Conservation (phyloP, 2,888 invertebrate genomes). For the Heliconius cydno region DNA sequence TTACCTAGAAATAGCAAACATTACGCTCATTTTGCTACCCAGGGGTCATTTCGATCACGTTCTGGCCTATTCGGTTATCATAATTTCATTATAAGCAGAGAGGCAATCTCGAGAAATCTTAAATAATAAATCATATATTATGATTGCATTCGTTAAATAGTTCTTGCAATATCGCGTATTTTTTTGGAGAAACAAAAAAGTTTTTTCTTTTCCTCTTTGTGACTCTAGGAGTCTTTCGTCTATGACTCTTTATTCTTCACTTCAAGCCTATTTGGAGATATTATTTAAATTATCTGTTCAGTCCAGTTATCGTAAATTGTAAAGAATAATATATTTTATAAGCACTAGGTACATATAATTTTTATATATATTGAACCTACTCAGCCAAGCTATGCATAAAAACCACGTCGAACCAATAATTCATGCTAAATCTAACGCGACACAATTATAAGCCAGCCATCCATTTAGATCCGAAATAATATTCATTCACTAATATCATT, state of each 20-base stretch:
- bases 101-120: conserved; percentile 40
- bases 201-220: too few relatives aligned
- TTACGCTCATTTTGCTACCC: conserved; percentile 54
- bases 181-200: too few relatives aligned
- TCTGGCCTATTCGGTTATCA: conserved; percentile 74
- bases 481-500: conserved; percentile 81
- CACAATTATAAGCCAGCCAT: conserved; percentile 82
- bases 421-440: conserved; percentile 81
- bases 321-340: too few relatives aligned
- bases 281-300: too few relatives aligned
- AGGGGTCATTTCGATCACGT: conserved; percentile 73
- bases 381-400: conserved; percentile 55
- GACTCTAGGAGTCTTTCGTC: too few relatives aligned
- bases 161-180: background rate
- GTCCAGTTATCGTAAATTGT: too few relatives aligned
- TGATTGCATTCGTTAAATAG: conserved; percentile 8
- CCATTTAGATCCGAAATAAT: conserved; percentile 79
- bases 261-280: too few relatives aligned
- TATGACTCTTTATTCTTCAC: too few relatives aligned
- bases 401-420: conserved; percentile 80
- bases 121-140: conserved; percentile 16
- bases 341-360: too few relatives aligned
- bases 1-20: conserved; percentile 81
- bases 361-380: background rate
- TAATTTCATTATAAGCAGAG: conserved; percentile 63